These are phyloP conservation scores for Melieria crassipennis DNA, from an alignment of 2,888 invertebrate species.

Conservation along the genomic window DNA sequence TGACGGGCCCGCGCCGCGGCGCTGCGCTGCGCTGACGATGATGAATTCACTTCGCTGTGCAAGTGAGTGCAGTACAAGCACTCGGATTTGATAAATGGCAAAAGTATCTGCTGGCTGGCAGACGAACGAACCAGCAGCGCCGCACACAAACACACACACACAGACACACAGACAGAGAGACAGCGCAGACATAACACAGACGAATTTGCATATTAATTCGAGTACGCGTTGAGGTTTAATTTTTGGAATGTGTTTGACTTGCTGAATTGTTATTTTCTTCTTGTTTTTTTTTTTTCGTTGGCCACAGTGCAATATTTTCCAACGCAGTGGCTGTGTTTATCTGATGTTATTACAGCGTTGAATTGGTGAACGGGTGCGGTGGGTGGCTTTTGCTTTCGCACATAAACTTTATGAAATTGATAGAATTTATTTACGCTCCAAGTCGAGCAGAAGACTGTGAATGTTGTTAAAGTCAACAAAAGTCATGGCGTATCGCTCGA, in stretches of 20 bases:
- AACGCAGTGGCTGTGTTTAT: too few relatives aligned
- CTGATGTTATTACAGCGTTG: too few relatives aligned
- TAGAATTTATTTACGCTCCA: too few relatives aligned
- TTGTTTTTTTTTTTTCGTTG: too few relatives aligned
- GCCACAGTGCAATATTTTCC: too few relatives aligned
- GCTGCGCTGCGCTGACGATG: conserved; percentile 1
- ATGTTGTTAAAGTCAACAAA: too few relatives aligned
- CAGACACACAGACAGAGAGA: not conserved
- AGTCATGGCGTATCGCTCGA: too few relatives aligned
- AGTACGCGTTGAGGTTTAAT: conserved; percentile 5
- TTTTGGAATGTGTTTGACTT: not conserved
- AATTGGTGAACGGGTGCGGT: not conserved
- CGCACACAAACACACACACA: not conserved
- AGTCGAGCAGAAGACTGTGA: too few relatives aligned
- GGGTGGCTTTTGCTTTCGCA: too few relatives aligned
- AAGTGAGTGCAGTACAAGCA: conserved; percentile 2
- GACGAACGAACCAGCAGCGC: not conserved
- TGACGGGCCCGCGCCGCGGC: too few relatives aligned
- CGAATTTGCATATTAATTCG: conserved; percentile 32
- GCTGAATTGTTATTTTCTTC: too few relatives aligned
- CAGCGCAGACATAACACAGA: conserved; percentile 15
- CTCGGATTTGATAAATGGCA: conserved; percentile 4
- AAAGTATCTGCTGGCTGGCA: not conserved
- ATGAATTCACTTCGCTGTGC: conserved; percentile 21
- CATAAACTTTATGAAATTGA: too few relatives aligned